Percentiles rank a stretch among this genome's conserved stretches.
phyloP scores from a whole-genome alignment of 2,113 vertebrate genomes.

The Coptodon bakossiorum region DNA sequence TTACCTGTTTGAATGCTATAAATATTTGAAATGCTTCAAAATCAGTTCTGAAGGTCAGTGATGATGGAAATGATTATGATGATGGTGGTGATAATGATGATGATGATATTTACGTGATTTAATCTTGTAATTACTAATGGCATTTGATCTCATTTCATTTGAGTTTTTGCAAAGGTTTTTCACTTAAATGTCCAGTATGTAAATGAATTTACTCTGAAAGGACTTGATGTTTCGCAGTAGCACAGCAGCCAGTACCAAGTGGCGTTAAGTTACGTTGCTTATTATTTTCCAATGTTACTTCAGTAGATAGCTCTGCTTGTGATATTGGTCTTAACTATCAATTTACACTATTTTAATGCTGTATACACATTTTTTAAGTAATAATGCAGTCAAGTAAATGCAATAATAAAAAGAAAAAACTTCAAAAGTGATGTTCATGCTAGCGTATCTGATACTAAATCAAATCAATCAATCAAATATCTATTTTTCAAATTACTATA shows the following conservation, averaged over 20 bases:
- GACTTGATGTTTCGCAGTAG: neutral
- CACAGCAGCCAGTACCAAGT: neutral
- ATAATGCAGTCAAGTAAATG: neutral
- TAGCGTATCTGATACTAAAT: neutral
- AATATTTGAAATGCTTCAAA: slow-evolving; percentile 28
- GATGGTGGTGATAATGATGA: neutral
- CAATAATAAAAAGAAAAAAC: neutral
- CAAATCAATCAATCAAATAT: neutral
- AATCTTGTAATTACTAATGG: neutral
- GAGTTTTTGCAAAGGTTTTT: neutral
- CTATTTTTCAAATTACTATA: neutral
- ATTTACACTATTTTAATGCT: neutral
- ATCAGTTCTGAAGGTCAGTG: slow-evolving; percentile 8
- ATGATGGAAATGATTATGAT: neutral
- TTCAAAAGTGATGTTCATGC: neutral
- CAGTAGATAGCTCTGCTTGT: neutral
- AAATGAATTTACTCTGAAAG: neutral
- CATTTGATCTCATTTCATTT: neutral
- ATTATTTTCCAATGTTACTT: neutral
- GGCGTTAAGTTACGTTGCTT: neutral
- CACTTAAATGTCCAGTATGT: neutral
- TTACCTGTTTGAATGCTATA: slow-evolving; percentile 14
- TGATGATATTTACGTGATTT: neutral
- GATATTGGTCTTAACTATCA: neutral
- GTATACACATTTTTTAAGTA: neutral